Base-by-base conservation (phyloP, 2,888 invertebrate species). In the Abrostola tripartita region DNA sequence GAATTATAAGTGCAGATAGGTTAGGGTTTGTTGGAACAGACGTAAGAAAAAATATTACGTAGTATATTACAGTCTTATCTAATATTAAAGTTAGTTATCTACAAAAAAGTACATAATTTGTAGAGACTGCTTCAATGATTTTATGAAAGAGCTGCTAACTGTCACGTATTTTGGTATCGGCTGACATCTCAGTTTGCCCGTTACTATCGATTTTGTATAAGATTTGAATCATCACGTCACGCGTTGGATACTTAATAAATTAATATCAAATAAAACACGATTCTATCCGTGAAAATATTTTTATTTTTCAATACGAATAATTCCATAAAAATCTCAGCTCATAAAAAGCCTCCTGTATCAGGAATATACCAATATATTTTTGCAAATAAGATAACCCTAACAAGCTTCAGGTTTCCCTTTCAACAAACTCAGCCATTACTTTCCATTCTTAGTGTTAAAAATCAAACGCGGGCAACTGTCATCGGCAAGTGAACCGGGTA, bases 391-490 rank as follows among this genome's bases (percentile, higher is more conserved):
- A n/a, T n/a, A 47, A 24, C 24, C 9, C 5, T 47, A 11, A 35
- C 35, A 44, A 53, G 12, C 14, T 37, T 24, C 6, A 52, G 40
- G 11, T 37, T 12, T 57, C 52, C 55, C 11, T 42, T 62, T 47
- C 52, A 55, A 49, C 10, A n/a, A 59, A 47, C 1, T 47, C 56
- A 36, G 41, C 44, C 56, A 73, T 64, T 62, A 61, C 52, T 62
- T 53, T 65, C 50, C 24, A 58, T 70, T 65, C 50, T 56, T 56
- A 60, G 36, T 58, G 69, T 66, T 62, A 66, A 65, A 71, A 77
- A 77, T 71, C 74, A 71, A 73, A 67, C 65, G 63, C 14, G 41
- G 52, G 52, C 55, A 67, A 73, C 69, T 77, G 66, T 77, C 74
- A 74, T 73, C 74, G 58, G 52, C 57, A 56, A 64, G 71, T 59